phyloP scores from a whole-genome alignment of 2,797 vertebrate genomes.

The Phoeniculus purpureus region DNA sequence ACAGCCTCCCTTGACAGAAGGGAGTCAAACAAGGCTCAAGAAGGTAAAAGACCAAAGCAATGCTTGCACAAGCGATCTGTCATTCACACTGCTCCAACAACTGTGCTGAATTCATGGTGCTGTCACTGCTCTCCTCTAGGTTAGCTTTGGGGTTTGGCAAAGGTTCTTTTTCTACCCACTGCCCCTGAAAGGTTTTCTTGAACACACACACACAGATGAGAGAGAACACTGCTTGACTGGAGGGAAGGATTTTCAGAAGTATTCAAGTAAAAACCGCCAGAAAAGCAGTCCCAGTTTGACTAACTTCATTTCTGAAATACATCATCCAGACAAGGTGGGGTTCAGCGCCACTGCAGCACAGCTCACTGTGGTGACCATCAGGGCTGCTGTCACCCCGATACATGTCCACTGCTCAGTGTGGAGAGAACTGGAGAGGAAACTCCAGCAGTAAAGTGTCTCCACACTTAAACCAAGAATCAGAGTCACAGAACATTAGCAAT shows the following conservation, averaged over 20 bases:
- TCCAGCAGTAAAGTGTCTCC: background rate
- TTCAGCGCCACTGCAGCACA: background rate
- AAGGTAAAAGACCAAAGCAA: background rate
- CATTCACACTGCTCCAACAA: background rate
- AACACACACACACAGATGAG: background rate
- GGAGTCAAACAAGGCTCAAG: background rate
- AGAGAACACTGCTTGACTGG: background rate
- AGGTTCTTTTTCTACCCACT: background rate
- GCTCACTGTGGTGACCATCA: background rate
- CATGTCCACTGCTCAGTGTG: background rate
- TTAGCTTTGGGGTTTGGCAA: background rate
- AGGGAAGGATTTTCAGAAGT: background rate
- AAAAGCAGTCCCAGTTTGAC: background rate
- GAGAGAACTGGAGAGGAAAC: slow-evolving; percentile 19
- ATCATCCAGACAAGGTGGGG: background rate
- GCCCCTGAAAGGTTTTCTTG: background rate
- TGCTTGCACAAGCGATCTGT: background rate
- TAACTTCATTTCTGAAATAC: slow-evolving; percentile 22
- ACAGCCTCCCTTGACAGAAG: background rate
- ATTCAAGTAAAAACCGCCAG: background rate
- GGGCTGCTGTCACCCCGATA: slow-evolving; percentile 5
- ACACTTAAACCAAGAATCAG: background rate
- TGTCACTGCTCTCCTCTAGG: background rate
- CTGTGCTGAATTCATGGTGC: background rate
- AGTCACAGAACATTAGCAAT: too few species aligned